Evolutionary conservation across 2,113 vertebrate genomes (phyloP), one percentile per base, ranked within the genome.

Genomic region (Prochilodus magdalenae): DNA sequence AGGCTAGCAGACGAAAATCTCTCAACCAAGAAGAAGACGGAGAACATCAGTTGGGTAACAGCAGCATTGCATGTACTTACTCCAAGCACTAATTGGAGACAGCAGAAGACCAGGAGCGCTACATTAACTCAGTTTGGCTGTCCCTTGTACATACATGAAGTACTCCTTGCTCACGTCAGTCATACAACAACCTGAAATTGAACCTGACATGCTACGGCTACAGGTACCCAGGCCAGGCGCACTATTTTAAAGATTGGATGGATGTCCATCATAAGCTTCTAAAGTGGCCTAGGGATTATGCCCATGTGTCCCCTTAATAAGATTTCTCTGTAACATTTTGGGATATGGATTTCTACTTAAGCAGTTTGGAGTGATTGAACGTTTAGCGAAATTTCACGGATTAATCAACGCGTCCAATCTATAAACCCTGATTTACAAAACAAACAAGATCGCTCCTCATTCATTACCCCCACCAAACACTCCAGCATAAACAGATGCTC

Each of bases 401-500:
- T 70, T 72, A 76, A 80, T 76, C 33, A 2, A 60, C 65, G 69
- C 78, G 77, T 77, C 59, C 49, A 51, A 67, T 77, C 75, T 30
- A 66, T 66, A 77, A 80, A 65, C 20, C 12, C n/a, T 44, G 33
- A 27, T 15, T 60, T 69, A 71, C 57, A 63, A 83, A 62, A 74
- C 30, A 71, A 75, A 59, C 51, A 79, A 79, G 40, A 83, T 77
- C 55, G 74, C 70, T 77, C 36, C 71, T 83, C 74, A 77, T 83
- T 83, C 63, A 71, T 82, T 66, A 83, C 20, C 2, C 57, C 5
- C 40, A 44, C 4, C 5, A 44, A 69, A 60, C 55, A 20, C 8
- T 49, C 36, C 53, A 71, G 81, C 65, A 12, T 76, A 82, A 71
- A 72, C 73, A 82, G 55, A 22, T 77, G 55, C 16, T 83, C 40